These are phyloP conservation scores for Acipenser oxyrinchus DNA, from an alignment of 2,797 vertebrate species.

Conservation along the genomic window DNA sequence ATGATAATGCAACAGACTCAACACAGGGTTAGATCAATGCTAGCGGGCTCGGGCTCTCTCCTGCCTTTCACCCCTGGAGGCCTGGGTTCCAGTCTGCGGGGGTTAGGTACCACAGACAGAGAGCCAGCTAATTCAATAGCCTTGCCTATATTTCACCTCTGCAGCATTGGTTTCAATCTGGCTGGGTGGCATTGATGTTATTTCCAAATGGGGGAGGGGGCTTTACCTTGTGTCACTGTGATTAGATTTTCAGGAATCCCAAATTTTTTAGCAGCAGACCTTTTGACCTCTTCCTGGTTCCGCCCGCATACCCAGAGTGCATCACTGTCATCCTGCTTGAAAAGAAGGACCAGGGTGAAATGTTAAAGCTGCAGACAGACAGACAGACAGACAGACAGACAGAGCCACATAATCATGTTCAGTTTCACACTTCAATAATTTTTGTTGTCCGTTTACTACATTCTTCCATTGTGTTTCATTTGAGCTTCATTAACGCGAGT, in stretches of 20 bases:
- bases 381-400: background rate
- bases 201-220: background rate
- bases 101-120: no score
- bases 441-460: no score
- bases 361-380: background rate
- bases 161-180: background rate
- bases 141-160: background rate
- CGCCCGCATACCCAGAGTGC: constrained; percentile 69
- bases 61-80: background rate
- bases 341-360: no score
- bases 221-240: constrained; percentile 61
- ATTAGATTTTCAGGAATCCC: constrained; percentile 47
- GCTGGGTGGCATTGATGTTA: background rate
- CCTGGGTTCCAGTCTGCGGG: no score
- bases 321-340: constrained; percentile 33
- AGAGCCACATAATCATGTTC: no score
- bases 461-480: no score
- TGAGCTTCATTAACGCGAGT: no score
- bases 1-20: background rate
- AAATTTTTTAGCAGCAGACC: constrained; percentile 52
- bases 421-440: no score
- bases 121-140: background rate
- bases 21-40: background rate
- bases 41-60: no score
- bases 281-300: constrained; percentile 63